Base-by-base conservation (phyloP, 2,888 invertebrate species). In the Ischnura elegans region DNA sequence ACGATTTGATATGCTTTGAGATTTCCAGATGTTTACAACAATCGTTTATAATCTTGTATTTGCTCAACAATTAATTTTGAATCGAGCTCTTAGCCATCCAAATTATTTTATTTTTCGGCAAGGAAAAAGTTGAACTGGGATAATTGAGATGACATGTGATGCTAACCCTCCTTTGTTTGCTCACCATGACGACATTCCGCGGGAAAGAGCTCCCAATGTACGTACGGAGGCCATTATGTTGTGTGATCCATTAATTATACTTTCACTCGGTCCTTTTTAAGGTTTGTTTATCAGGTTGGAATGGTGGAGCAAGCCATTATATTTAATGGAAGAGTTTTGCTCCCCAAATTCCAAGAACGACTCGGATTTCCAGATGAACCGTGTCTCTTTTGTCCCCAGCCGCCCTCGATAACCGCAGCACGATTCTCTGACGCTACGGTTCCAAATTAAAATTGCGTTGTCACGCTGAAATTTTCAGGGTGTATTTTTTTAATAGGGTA, bases 51-150 rank as follows among this genome's bases (percentile, higher is more conserved):
- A 36, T 29, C 76, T 36, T 76, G 76, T 76, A 36, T 76, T 76
- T 76, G 36, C 36, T 76, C 16, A 8, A 13, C 36, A 76, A 36
- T 76, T 76, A 76, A 76, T 76, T 51, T 76, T 76, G 13, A 29
- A 36, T 76, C 76, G 29, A 36, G 36, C 76, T 76, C 76, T 76
- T 76, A 76, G 29, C 76, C 25, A 25, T 36, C 76, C 76, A 13
- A 36, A 76, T 76, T 29, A 36, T 36, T 76, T 76, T 29, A 16
- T n/a, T n/a, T n/a, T 76, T n/a, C 76, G 29, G 76, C 36, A 76
- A 76, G 76, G 76, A 76, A 76, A 76, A 76, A 76, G 29, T 76
- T 76, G 76, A 76, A 36, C 36, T 76, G 29, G 29, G 76, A 76
- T 76, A 76, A 76, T 76, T 76, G 76, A 76, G 76, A 76, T 76